These are phyloP conservation scores for Parauchenoglanis punctatus DNA, from an alignment of 2,797 vertebrate genomes.

Conservation along the genomic window DNA sequence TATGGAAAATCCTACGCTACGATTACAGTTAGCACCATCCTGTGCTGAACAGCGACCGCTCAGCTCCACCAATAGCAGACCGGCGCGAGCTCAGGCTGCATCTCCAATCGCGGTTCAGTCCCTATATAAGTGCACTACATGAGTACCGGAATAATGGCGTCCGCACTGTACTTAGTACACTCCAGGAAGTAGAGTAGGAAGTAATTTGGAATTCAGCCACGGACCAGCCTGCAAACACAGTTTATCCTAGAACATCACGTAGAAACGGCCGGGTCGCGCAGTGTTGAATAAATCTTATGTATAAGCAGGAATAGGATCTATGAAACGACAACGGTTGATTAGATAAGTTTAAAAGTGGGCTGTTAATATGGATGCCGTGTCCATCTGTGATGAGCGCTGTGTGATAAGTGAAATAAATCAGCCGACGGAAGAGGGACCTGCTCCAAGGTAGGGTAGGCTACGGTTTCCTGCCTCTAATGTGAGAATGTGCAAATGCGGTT, in stretches of 20 bases:
- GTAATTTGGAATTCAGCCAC: slow-evolving; percentile 45
- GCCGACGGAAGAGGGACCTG: slow-evolving; percentile 67
- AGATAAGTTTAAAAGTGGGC: background rate
- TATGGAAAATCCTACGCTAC: slow-evolving; percentile 4
- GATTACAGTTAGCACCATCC: slow-evolving; percentile 2
- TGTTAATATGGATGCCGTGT: slow-evolving; percentile 70
- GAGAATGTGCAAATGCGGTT: background rate
- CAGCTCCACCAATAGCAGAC: slow-evolving; percentile 70
- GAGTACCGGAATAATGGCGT: background rate
- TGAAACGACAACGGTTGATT: background rate
- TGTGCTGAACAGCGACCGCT: slow-evolving; percentile 70
- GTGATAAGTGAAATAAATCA: slow-evolving; percentile 70
- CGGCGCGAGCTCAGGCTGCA: slow-evolving; percentile 49
- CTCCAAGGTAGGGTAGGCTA: slow-evolving; percentile 76
- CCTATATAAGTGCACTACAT: slow-evolving; percentile 3
- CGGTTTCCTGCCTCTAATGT: background rate
- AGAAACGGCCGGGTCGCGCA: background rate
- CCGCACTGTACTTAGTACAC: background rate
- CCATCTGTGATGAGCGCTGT: slow-evolving; percentile 61
- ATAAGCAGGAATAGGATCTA: background rate
- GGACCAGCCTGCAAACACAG: slow-evolving; percentile 47
- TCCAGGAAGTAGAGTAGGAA: background rate
- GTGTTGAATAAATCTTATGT: background rate
- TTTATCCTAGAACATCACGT: slow-evolving; percentile 43
- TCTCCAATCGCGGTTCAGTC: background rate